Base-by-base conservation (phyloP, 2,113 vertebrate species). In the Pollimyrus isidori region DNA sequence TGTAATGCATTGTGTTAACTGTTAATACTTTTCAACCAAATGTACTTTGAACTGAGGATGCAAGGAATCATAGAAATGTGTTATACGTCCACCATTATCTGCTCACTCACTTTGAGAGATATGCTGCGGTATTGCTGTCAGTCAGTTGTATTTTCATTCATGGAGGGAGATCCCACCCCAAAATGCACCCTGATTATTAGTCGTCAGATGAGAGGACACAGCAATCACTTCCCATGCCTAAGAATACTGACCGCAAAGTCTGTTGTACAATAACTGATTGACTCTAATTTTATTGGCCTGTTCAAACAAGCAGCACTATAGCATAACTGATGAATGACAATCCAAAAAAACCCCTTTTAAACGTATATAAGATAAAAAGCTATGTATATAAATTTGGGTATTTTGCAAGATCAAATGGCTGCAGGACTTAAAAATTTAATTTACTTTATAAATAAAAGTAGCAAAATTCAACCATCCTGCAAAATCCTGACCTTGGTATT, bases 401-500 rank as follows among this genome's bases (percentile, higher is more conserved):
- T 53, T 82, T 53, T 52, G 7, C n/a, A 50, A 89, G 30, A 39
- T 73, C 73, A 89, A 15, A 15, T 19, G 49, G n/a, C 13, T 30
- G 11, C 46, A 87, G n/a, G 48, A 53, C 46, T 11, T 50, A 13
- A 30, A 50, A 49, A 2, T 21, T 76, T 2, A 21, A 42, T 88
- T 82, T 82, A 49, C 4, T 7, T 17, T 42, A 83, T 45, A 35
- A 56, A 89, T 35, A n/a, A n/a, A 39, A 83, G n/a, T 42, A 76
- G 30, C n/a, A 53, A 76, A 80, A 35, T 35, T 89, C 30, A 30
- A 62, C 15, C 45, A 49, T 35, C 35, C 39, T 65, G 42, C 9
- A 39, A 19, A 42, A n/a, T 46, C 10, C 17, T 90, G 73, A 88
- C 86, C 69, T 88, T 76, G 35, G 65, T 82, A 82, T 65, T 69